These are phyloP conservation scores for Boloria euphrosyne DNA, from an alignment of 2,888 invertebrate species.

Conservation along the genomic window DNA sequence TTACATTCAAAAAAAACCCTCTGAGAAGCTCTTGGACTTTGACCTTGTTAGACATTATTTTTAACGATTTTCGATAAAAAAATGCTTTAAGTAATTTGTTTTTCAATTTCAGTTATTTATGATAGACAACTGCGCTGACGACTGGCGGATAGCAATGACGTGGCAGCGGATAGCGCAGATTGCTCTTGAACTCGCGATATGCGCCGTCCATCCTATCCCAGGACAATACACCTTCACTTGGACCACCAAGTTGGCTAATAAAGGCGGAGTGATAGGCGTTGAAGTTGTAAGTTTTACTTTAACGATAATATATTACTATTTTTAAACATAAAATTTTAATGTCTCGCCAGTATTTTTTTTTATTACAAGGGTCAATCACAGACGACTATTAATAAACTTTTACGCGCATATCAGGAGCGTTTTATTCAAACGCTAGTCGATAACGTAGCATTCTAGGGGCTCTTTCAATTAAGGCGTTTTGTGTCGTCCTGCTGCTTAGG, in stretches of 20 bases:
- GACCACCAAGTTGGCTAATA: constrained; percentile 97
- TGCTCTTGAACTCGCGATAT: constrained; percentile 94
- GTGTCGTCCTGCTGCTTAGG: too few species aligned
- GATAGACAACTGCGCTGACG: constrained; percentile 99
- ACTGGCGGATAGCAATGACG: constrained; percentile 99
- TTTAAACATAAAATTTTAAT: too few species aligned
- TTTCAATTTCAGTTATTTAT: constrained; percentile 94
- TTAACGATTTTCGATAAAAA: neutral
- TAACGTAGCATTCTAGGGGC: too few species aligned
- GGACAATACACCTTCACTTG: constrained; percentile 98
- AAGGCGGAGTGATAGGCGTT: constrained; percentile 86
- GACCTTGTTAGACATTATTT: neutral
- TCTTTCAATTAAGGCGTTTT: too few species aligned
- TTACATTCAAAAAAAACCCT: too few species aligned
- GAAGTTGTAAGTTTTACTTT: constrained; percentile 74
- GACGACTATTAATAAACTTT: too few species aligned
- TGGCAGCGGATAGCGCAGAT: constrained; percentile 98
- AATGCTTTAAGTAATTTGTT: constrained; percentile 3
- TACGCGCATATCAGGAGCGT: too few species aligned
- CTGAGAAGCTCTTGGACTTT: neutral
- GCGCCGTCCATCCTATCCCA: constrained; percentile 98
- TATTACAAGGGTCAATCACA: too few species aligned
- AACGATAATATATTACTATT: too few species aligned
- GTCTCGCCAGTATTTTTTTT: too few species aligned
- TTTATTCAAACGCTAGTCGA: too few species aligned